Conservation (phyloP, 30 jellyfish, hydroid and myxozoan genomes). For the Rhopilema esculentum region DNA sequence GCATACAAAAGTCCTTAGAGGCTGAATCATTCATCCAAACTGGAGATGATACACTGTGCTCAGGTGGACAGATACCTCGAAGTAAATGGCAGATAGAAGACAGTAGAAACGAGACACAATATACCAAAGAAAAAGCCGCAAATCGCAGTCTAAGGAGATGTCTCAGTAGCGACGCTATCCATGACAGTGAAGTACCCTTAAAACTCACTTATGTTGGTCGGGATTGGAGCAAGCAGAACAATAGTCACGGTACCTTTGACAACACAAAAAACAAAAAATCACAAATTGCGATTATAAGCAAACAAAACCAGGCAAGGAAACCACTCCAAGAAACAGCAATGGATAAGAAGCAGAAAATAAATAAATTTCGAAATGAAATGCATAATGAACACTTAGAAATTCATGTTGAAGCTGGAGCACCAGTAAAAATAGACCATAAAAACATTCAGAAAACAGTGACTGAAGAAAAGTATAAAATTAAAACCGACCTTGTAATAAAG, state of each 20-base stretch:
- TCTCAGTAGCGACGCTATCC: not conserved
- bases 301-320: not conserved
- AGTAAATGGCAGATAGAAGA: not conserved
- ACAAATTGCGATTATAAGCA: not conserved
- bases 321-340: not conserved
- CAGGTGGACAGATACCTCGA: not conserved
- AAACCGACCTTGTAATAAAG: not conserved
- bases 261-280: not conserved
- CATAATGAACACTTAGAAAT: not conserved
- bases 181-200: not conserved
- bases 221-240: not conserved
- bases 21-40: not conserved
- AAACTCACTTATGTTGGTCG: not conserved
- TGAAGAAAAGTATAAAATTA: not conserved
- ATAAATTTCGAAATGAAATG: not conserved
- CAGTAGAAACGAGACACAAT: not conserved
- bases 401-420: not conserved
- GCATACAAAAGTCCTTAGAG: not conserved
- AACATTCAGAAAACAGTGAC: not conserved
- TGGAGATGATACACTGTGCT: not conserved
- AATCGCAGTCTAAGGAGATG: not conserved
- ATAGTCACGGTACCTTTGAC: not conserved
- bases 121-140: not conserved
- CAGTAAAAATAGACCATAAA: not conserved
- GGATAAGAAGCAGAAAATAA: not conserved